phyloP scores from a whole-genome alignment of 37 sponge, comb jelly and placozoan genomes.

The Eunapius fragilis region DNA sequence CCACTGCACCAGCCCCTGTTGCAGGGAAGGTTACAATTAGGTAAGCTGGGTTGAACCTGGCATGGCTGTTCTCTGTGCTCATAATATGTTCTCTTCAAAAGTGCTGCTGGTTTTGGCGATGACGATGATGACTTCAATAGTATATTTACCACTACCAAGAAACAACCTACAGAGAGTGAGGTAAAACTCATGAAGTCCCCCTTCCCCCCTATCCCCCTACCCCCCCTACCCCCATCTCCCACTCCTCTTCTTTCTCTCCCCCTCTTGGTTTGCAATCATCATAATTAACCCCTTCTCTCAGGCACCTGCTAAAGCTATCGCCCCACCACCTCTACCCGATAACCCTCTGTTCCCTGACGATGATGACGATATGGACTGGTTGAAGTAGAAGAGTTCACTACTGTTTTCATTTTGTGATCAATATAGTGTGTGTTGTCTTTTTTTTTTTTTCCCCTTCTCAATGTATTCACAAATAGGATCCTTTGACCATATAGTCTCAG shows the following conservation, averaged over 20 bases:
- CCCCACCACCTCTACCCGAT: not conserved
- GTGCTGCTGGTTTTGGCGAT: conserved; percentile 49
- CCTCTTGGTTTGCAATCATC: not conserved
- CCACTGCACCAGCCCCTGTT: not conserved
- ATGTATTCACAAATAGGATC: not conserved
- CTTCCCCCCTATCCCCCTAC: not conserved
- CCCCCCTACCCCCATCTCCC: not conserved
- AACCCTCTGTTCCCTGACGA: conserved; percentile 17
- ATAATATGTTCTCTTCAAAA: not conserved
- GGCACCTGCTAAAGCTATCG: not conserved
- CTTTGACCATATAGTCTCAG: no score
- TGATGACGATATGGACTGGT: conserved; percentile 45
- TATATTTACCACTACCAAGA: not conserved
- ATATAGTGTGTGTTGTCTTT: not conserved
- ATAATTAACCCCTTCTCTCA: not conserved
- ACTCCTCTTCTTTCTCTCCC: not conserved
- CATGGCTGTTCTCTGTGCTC: not conserved
- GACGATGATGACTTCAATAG: conserved; percentile 54
- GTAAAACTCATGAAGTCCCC: not conserved
- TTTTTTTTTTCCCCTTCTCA: not conserved
- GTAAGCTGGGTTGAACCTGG: not conserved
- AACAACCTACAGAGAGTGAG: not conserved
- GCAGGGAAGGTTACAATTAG: not conserved
- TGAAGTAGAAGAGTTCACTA: conserved; percentile 5
- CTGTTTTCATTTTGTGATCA: not conserved